Base-by-base conservation (phyloP, 2,888 invertebrate species). In the Lochmaea crataegi region DNA sequence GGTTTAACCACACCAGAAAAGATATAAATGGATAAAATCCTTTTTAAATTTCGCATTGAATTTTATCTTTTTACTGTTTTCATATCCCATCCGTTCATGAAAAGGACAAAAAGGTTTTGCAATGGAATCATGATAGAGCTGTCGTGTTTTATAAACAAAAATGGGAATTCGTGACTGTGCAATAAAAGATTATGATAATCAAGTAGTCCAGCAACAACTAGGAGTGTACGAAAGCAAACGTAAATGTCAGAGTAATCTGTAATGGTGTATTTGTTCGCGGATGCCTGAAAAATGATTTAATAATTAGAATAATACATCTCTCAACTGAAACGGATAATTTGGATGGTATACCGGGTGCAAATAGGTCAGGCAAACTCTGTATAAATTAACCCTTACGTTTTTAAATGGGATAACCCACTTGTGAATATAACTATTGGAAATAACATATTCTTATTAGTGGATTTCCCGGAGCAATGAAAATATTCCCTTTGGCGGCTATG, bases 151-250 rank as follows among this genome's bases (percentile, higher is more conserved):
- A 14, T 48, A 51, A 48, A 38, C 48, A 68, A 68, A 68, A 68
- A 68, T 61, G 38, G 6, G n/a, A 68, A 60, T 38, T 68, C 68
- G 68, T 68, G 68, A 68, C 60, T 32, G 12, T 18, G 68, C 60
- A 68, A 68, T 68, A 68, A 60, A 68, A 68, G 61, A 68, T 68
- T 67, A 67, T 67, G 58, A 68, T 68, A 60, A 61, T 60, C 22
- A 26, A 45, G 41, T 18, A 32, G 32, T 60, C n/a, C 38, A 38
- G 38, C 10, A n/a, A 60, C 38, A 60, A 60, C n/a, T 60, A n/a
- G 60, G 60, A 60, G 60, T 60, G 38, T 32, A 60, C 10, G n/a
- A 60, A 16, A 16, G 7, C n/a, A 6, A 60, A 38, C 48, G n/a
- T 48, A 6, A 48, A 48, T 48, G 5, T 48, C 48, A 48, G 48